phyloP scores from a whole-genome alignment of 1,140 invertebrate genomes.

The Agrypnia vestita region DNA sequence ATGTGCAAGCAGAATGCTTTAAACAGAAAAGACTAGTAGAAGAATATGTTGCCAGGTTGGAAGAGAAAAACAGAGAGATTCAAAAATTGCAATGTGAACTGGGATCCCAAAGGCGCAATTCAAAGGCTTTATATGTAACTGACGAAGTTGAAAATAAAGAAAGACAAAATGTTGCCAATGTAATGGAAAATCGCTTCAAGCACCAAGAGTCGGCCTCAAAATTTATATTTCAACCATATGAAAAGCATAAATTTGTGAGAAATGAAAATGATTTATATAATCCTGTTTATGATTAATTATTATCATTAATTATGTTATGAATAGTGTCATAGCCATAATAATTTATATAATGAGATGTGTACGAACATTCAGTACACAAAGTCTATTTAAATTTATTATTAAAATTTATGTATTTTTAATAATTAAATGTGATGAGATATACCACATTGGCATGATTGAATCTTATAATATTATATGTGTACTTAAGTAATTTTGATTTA shows the following conservation, averaged over 20 bases:
- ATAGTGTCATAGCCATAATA: too few species aligned
- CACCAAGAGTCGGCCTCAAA: constrained; percentile 23
- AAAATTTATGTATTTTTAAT: too few species aligned
- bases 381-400: too few species aligned
- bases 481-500: too few species aligned
- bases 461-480: too few species aligned
- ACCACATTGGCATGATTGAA: too few species aligned
- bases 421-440: too few species aligned
- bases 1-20: constrained; percentile 67
- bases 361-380: too few species aligned
- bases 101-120: constrained; percentile 67
- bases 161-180: constrained; percentile 39
- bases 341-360: too few species aligned
- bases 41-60: constrained; percentile 67
- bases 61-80: constrained; percentile 69
- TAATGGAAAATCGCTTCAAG: constrained; percentile 48
- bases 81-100: constrained; percentile 70
- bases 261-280: constrained; percentile 45
- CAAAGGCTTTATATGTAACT: constrained; percentile 64
- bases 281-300: too few species aligned
- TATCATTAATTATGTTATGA: too few species aligned
- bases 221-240: constrained; percentile 51
- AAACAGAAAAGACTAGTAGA: constrained; percentile 69
- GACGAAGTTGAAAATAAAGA: constrained; percentile 55
- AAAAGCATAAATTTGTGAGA: constrained; percentile 35